phyloP scores from a whole-genome alignment of 2,797 vertebrate genomes.

The Micromesistius poutassou region DNA sequence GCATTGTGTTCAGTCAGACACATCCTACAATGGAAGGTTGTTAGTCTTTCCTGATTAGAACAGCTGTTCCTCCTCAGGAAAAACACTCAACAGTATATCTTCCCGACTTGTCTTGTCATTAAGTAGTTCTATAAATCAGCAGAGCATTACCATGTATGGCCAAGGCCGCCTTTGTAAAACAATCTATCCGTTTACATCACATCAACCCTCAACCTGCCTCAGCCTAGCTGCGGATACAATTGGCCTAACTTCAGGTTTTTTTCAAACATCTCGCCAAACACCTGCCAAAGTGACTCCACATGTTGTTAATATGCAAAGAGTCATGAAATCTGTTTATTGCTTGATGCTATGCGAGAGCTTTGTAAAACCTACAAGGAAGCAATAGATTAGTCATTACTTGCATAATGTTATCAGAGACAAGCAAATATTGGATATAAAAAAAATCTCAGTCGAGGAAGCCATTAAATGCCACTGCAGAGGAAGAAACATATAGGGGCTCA shows the following conservation, averaged over 20 bases:
- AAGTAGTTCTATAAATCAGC: conserved; percentile 52
- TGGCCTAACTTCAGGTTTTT: neutral
- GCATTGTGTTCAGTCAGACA: conserved; percentile 43
- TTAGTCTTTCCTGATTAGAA: conserved; percentile 62
- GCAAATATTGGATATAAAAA: conserved; percentile 41
- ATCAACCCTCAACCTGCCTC: conserved; percentile 43
- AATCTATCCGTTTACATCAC: conserved; percentile 36
- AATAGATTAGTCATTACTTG: conserved; percentile 40
- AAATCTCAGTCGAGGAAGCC: conserved; percentile 52
- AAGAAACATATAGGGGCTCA: conserved; percentile 37
- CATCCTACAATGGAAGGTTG: conserved; percentile 29
- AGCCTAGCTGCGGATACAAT: conserved; percentile 24
- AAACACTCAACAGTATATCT: conserved; percentile 45
- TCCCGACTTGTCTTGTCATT: conserved; percentile 47
- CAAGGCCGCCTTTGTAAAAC: conserved; percentile 30
- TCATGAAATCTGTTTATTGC: neutral
- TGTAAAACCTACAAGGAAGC: conserved; percentile 22
- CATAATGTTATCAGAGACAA: conserved; percentile 54
- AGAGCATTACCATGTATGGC: conserved; percentile 42
- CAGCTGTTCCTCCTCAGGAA: conserved; percentile 59
- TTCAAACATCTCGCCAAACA: neutral
- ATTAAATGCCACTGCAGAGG: conserved; percentile 24
- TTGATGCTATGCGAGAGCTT: conserved; percentile 11
- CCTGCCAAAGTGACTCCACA: neutral
- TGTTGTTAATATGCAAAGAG: neutral